These are phyloP conservation scores for Nebria ingens DNA, from an alignment of 1,140 invertebrate species.

Conservation along the genomic window DNA sequence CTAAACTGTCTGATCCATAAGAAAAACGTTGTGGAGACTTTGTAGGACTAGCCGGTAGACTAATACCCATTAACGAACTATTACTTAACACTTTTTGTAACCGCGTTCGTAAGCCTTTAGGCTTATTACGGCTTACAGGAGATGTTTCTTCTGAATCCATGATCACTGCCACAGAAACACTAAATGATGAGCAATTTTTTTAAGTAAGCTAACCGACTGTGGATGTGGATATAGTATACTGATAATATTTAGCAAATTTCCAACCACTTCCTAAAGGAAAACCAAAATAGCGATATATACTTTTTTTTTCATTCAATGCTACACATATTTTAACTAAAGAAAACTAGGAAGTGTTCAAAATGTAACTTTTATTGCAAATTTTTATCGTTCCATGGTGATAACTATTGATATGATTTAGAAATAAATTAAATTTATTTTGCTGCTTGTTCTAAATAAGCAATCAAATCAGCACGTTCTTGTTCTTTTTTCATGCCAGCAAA, in stretches of 20 bases:
- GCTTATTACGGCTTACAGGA: neutral
- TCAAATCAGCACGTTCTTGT: conserved; percentile 61
- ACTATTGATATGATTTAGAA: neutral
- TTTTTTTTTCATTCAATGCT: neutral
- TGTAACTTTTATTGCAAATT: neutral
- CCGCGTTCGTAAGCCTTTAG: neutral
- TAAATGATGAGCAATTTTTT: neutral
- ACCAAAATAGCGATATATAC: neutral
- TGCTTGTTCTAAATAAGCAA: conserved; percentile 46
- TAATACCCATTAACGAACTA: neutral
- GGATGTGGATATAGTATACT: neutral
- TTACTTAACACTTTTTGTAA: neutral
- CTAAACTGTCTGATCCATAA: neutral
- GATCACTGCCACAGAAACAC: neutral
- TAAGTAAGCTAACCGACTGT: neutral
- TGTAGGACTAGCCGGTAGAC: neutral
- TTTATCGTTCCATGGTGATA: neutral
- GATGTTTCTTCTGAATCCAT: neutral
- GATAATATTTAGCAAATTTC: no score
- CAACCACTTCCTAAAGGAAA: neutral
- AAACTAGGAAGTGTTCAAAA: neutral
- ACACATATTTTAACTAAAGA: neutral
- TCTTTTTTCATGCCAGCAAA: conserved; percentile 73
- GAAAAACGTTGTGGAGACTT: neutral
- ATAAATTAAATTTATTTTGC: no score